Evolutionary conservation across 37 sponge, comb jelly and placozoan species (phyloP), one percentile per base, ranked within the genome.

Genomic region (Halisarca cf. caerulea): DNA sequence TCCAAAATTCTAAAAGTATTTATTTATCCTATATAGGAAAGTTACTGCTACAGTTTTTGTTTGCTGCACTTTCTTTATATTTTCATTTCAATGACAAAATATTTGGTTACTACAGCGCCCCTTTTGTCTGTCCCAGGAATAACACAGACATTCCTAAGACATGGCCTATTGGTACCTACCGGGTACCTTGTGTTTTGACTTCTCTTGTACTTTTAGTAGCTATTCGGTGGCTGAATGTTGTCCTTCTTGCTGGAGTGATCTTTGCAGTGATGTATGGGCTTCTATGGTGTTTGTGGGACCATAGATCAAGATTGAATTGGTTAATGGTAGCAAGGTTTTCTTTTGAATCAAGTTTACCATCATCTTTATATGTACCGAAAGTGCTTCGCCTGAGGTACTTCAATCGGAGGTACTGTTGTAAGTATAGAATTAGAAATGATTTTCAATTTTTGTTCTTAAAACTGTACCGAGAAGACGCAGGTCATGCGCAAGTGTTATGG

Each of bases 61-160:
- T 74, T 3, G 41, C 45, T 43, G 45, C 5, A 21, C n/a, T 43
- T 32, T 38, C 24, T 11, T 40, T 74, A 39, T 11, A 0, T 17
- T 58, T 85, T 11, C 47, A 77, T 25, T 80, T 80, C 78, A 44
- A 79, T 47, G 33, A 28, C 30, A 68, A 17, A 25, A 47, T 84
- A 6, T 91, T 91, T 55, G 84, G 58, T 18, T 82, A 91, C 23
- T 91, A 83, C 33, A 58, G 73, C 23, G 82, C 47, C 5, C 47
- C 53, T 24, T 91, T 91, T 78, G 41, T n/a, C 34, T 91, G 92
- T 81, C 92, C 92, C 0, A 59, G 59, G 27, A 77, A 58, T 20
- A 40, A 23, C 15, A 41, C 58, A 42, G 51, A 71, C 25, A 42
- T 59, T 5, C 39, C 39, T 23, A 37, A 1, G 69, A 80, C 5